Conservation (phyloP, 1,140 invertebrate species). For the Bilobella aurantiaca region DNA sequence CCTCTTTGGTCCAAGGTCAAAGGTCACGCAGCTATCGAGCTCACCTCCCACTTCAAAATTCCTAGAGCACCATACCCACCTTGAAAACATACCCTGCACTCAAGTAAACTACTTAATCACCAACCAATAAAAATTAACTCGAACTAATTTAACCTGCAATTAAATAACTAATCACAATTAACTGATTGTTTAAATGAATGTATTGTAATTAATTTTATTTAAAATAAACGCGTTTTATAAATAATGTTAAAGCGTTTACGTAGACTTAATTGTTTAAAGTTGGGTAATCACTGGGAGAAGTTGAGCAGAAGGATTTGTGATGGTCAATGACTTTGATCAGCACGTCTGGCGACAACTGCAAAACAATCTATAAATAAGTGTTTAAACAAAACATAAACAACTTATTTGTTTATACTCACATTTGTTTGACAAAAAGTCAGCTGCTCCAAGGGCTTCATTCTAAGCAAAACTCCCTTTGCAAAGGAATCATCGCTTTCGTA, state of each 20-base stretch:
- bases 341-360: background rate
- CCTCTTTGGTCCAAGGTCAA: slow-evolving; percentile 9
- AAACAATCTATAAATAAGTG: background rate
- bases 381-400: background rate
- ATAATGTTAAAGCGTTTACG: background rate
- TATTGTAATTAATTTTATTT: background rate
- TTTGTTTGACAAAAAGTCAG: background rate
- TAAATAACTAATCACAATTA: background rate
- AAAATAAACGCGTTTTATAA: background rate
- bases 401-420: background rate
- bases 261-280: background rate
- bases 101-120: background rate
- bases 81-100: background rate
- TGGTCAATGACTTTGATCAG: background rate
- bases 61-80: background rate
- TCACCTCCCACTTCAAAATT: background rate
- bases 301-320: background rate
- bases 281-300: background rate
- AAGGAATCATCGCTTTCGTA: background rate
- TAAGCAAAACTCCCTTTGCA: background rate
- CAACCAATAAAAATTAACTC: background rate
- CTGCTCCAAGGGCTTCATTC: background rate
- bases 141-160: background rate
- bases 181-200: background rate
- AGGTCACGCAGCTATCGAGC: background rate